Evolutionary conservation across 2,888 invertebrate species (phyloP).

Genomic region (Apantesis nais): DNA sequence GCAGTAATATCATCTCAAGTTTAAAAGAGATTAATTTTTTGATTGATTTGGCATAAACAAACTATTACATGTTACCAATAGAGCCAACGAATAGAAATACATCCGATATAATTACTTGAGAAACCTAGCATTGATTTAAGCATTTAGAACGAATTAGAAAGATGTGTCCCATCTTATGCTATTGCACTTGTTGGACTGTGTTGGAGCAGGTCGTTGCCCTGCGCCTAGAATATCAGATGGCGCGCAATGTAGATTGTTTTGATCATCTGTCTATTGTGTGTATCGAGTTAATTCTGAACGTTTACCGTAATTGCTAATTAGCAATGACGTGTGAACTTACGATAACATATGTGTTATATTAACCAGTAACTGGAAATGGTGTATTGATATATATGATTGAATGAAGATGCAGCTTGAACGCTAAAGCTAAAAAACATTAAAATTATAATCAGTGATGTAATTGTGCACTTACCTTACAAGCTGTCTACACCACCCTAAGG

Average conservation of each 20-base stretch:
- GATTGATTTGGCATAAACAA: too few relatives aligned
- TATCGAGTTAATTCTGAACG: conserved; percentile 21
- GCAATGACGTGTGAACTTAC: conserved; percentile 5
- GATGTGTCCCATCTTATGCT: background rate
- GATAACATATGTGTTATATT: background rate
- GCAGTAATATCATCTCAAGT: too few relatives aligned
- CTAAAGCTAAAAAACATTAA: too few relatives aligned
- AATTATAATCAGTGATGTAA: too few relatives aligned
- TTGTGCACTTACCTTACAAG: too few relatives aligned
- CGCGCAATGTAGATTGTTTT: conserved; percentile 41
- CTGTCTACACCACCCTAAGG: too few relatives aligned
- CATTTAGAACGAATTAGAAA: background rate
- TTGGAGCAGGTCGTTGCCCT: conserved; percentile 34
- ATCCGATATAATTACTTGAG: too few relatives aligned
- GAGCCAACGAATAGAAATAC: too few relatives aligned
- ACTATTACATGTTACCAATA: too few relatives aligned
- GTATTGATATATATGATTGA: background rate
- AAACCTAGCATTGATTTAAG: background rate
- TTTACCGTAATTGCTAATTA: conserved; percentile 30
- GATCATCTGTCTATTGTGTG: conserved; percentile 46
- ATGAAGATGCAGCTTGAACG: background rate
- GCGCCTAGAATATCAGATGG: conserved; percentile 47
- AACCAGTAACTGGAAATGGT: background rate
- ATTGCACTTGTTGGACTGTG: conserved; percentile 25
- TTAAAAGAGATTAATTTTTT: too few relatives aligned